Evolutionary conservation across 1,140 invertebrate genomes (phyloP), one percentile per base, ranked within the genome.

Genomic region (Drosophila saltans): DNA sequence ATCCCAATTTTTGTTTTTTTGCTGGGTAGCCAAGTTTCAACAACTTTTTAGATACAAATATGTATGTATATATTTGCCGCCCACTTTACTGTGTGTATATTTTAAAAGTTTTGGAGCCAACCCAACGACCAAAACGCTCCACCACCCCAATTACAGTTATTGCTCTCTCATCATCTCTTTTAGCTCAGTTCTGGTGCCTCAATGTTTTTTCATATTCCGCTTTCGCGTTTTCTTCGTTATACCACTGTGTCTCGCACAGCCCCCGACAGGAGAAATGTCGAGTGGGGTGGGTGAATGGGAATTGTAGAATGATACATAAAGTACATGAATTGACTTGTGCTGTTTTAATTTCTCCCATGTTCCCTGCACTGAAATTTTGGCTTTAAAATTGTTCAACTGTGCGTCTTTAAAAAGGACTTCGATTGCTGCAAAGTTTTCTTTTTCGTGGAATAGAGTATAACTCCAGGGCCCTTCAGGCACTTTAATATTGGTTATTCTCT

Each of bases 11-110:
- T 72, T 81, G 30, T 56, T 24, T 52, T 66, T 81, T 72, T 81
- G 30, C 60, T 24, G 45, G 45, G 6, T 52, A 52, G 45, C 77
- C 78, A 85, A 63, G 80, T 82, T 83, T 80, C 63, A 80, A 80
- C 81, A 84, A 85, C 81, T 84, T 84, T 84, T 84, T 78, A 69
- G 81, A 83, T 80, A 82, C 10, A 6, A 10, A 26, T 52, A 52
- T 24, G 24, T 48, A 48, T n/a, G 3, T 43, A 43, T 43, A 43
- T 5, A 16, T 52, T 24, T 26, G 24, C 10, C 69, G 60, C 66
- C 78, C 71, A 77, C 72, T 70, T 83, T 75, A 82, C 69, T 52
- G 45, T 52, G 45, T 77, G 74, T 83, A 83, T 83, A 83, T 84
- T 80, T 80, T 80, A 80, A 78, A 78, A 80, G 81, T 72, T 80